Base-by-base conservation (phyloP, 2,797 vertebrate genomes). In the Varecia variegata region DNA sequence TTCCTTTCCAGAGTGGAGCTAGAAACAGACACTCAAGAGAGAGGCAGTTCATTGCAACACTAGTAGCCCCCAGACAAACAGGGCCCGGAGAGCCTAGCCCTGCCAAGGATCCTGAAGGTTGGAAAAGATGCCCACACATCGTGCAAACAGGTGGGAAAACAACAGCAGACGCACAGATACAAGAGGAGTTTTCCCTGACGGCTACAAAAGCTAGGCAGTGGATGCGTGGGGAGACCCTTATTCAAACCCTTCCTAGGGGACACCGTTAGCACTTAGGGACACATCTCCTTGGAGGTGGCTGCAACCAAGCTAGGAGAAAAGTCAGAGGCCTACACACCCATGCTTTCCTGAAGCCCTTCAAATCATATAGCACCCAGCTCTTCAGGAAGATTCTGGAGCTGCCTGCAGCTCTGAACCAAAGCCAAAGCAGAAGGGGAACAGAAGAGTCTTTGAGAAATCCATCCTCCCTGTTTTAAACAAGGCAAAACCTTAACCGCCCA, bases 381-480 rank as follows among this genome's bases (percentile, higher is more conserved):
- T 97, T 96, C 86, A 88, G 91, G 89, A 97, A 96, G 97, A 96
- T 92, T 96, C 89, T 96, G 91, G 83, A 95, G 88, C 96, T 95
- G 95, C 94, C 67, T 92, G 92, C 70, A 77, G 88, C 79, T 95
- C 97, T 98, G 96, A 97, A 97, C 70, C 65, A 32, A 87, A 92
- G 96, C 96, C 96, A 97, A 84, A 68, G 20, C n/a, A 43, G 85
- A 96, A 93, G 67, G 79, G 82, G 74, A 97, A 97, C 95, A 98
- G 97, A 95, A 91, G 96, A 94, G 86, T 62, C 93, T 97, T 96
- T 97, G 88, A 97, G 93, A 97, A 97, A 93, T 74, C 88, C 58
- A 45, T 84, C 94, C 92, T 93, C 82, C 70, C 50, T 43, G 32
- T 86, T 94, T 90, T 47, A 79, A 94, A 93, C 83, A 94, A 91